Conservation (phyloP, 2,797 vertebrate genomes). For the Clamator glandarius region DNA sequence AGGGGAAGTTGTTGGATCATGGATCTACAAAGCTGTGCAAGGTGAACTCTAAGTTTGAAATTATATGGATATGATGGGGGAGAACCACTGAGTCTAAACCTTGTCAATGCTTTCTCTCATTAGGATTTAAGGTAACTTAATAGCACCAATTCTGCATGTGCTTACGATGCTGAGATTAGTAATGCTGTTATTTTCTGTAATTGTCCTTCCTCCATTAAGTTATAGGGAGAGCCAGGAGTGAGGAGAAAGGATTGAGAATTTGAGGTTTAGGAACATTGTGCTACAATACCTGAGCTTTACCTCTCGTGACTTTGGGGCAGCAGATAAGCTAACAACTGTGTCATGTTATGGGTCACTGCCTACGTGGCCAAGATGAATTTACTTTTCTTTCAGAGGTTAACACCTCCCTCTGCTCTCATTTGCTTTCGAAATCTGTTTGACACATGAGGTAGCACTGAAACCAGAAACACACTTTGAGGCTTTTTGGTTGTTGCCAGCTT, state of each 20-base stretch:
- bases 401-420: neutral
- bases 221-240: fast-evolving
- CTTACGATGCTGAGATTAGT: neutral
- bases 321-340: neutral
- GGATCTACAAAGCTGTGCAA: fast-evolving
- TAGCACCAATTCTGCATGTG: fast-evolving
- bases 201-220: neutral
- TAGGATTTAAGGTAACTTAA: fast-evolving
- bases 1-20: neutral
- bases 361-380: neutral
- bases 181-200: neutral
- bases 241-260: neutral
- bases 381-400: neutral
- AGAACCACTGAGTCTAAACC: fast-evolving
- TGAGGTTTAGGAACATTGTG: fast-evolving
- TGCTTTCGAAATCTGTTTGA: neutral
- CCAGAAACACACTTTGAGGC: neutral
- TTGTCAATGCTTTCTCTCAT: fast-evolving
- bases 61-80: fast-evolving
- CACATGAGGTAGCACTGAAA: fast-evolving
- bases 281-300: fast-evolving
- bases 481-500: neutral
- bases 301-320: neutral
- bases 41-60: fast-evolving
- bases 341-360: neutral